Conservation (phyloP, 2,888 invertebrate genomes). For the Ditula angustiorana region DNA sequence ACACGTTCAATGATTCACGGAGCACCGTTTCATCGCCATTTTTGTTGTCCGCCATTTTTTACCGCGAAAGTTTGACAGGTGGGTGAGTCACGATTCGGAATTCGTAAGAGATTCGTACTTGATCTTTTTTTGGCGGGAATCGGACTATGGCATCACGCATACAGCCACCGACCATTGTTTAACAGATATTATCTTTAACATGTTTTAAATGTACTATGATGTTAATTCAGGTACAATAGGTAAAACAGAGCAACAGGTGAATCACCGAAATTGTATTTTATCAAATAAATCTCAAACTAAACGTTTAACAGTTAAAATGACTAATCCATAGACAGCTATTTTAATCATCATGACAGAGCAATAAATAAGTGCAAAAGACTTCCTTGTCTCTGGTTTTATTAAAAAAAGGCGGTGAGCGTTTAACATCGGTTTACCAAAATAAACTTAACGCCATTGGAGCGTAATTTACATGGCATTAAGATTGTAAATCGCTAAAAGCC, state of each 20-base stretch:
- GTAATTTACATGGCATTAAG: slow-evolving; percentile 5
- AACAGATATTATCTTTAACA: slow-evolving; percentile 31
- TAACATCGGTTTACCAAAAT: slow-evolving; percentile 20
- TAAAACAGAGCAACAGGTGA: slow-evolving; percentile 37
- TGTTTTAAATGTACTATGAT: slow-evolving; percentile 18
- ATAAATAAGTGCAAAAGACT: slow-evolving; percentile 36
- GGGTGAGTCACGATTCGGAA: slow-evolving; percentile 68
- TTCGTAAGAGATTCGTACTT: slow-evolving; percentile 48
- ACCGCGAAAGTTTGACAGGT: slow-evolving; percentile 76
- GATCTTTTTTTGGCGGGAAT: slow-evolving; percentile 39
- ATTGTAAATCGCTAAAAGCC: not conserved
- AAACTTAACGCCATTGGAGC: not conserved
- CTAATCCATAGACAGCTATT: slow-evolving; percentile 32
- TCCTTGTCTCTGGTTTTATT: slow-evolving; percentile 36
- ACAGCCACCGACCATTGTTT: slow-evolving; percentile 26
- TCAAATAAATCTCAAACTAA: slow-evolving; percentile 8
- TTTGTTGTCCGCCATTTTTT: slow-evolving; percentile 51
- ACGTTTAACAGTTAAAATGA: slow-evolving; percentile 23
- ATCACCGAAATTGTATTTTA: slow-evolving; percentile 23
- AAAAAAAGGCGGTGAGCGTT: slow-evolving; percentile 24
- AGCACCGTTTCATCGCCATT: slow-evolving; percentile 42
- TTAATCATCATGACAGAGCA: slow-evolving; percentile 27
- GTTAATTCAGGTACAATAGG: not conserved
- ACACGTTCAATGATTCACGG: slow-evolving; percentile 44
- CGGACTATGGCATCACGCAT: slow-evolving; percentile 28